phyloP scores from a whole-genome alignment of 2,113 vertebrate species.

The Oryzias javanicus region DNA sequence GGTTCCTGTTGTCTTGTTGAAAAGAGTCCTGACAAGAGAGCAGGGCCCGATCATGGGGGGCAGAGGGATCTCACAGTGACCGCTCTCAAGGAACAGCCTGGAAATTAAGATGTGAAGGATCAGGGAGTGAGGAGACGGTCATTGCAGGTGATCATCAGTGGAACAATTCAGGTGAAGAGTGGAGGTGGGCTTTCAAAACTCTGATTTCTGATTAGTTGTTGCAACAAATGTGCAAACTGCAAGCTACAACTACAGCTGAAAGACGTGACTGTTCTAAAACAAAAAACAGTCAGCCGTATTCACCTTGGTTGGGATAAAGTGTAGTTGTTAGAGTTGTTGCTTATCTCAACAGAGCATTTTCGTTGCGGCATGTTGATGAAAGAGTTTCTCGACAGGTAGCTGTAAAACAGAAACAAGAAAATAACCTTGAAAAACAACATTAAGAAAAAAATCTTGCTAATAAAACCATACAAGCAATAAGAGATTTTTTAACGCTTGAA shows the following conservation, averaged over 20 bases:
- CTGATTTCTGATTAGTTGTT: not conserved
- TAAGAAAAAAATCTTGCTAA: too few relatives aligned
- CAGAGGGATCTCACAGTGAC: conserved; percentile 51
- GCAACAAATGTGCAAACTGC: not conserved
- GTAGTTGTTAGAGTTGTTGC: conserved; percentile 51
- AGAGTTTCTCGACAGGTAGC: not conserved
- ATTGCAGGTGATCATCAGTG: too few relatives aligned
- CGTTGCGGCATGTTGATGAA: conserved; percentile 52
- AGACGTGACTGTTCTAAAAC: not conserved
- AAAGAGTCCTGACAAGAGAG: conserved; percentile 20
- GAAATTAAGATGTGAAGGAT: not conserved
- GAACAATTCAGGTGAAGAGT: not conserved
- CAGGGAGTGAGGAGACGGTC: too few relatives aligned
- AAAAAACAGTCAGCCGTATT: not conserved
- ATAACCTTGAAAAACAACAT: too few relatives aligned
- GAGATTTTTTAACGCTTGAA: too few relatives aligned
- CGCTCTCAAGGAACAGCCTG: conserved; percentile 59
- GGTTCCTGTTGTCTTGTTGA: conserved; percentile 46
- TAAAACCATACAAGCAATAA: too few relatives aligned
- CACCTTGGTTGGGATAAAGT: conserved; percentile 57
- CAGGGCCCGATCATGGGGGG: conserved; percentile 49
- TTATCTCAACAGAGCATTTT: conserved; percentile 50
- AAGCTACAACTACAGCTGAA: too few relatives aligned
- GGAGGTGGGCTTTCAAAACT: not conserved
- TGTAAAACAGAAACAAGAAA: conserved; percentile 3